A percentile compares a stretch with the other conserved stretches of the same genome.
Evolutionary conservation across 2,888 invertebrate genomes (phyloP).

Genomic region (Exocentrus adspersus): DNA sequence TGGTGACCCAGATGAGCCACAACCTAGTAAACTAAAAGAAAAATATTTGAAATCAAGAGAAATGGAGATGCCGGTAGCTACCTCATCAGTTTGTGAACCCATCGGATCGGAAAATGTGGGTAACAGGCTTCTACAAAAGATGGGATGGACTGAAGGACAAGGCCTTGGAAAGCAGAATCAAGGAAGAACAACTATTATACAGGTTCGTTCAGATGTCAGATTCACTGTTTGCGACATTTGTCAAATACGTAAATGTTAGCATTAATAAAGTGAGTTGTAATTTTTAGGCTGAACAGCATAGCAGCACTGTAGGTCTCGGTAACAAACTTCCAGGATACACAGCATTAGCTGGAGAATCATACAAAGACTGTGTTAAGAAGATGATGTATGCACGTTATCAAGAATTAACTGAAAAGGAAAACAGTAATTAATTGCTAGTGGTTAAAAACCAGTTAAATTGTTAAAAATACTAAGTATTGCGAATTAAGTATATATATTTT

Average conservation of each 20-base stretch:
- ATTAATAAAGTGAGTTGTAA: no score
- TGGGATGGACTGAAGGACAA: slow-evolving; percentile 99
- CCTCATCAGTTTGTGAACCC: slow-evolving; percentile 72
- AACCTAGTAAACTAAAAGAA: slow-evolving; percentile 77
- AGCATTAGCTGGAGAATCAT: slow-evolving; percentile 84
- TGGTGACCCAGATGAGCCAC: slow-evolving; percentile 86
- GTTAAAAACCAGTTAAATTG: not conserved
- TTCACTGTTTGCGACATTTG: no score
- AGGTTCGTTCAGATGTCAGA: slow-evolving; percentile 71
- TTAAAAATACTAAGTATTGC: not conserved
- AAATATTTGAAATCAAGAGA: slow-evolving; percentile 73
- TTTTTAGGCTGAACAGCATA: slow-evolving; percentile 67
- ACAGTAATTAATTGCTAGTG: slow-evolving; percentile 36
- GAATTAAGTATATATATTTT: slow-evolving; percentile 11
- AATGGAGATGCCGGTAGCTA: slow-evolving; percentile 63
- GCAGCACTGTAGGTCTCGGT: slow-evolving; percentile 83
- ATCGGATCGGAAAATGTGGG: slow-evolving; percentile 92
- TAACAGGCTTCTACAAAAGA: slow-evolving; percentile 93
- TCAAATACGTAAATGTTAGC: no score
- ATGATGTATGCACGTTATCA: slow-evolving; percentile 89
- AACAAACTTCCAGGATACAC: slow-evolving; percentile 82
- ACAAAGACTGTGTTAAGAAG: slow-evolving; percentile 90
- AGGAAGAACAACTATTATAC: slow-evolving; percentile 91
- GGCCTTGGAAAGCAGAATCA: slow-evolving; percentile 95
- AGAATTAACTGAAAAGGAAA: slow-evolving; percentile 76